phyloP scores from a whole-genome alignment of 2,888 invertebrate genomes.

The Rosalia funebris region DNA sequence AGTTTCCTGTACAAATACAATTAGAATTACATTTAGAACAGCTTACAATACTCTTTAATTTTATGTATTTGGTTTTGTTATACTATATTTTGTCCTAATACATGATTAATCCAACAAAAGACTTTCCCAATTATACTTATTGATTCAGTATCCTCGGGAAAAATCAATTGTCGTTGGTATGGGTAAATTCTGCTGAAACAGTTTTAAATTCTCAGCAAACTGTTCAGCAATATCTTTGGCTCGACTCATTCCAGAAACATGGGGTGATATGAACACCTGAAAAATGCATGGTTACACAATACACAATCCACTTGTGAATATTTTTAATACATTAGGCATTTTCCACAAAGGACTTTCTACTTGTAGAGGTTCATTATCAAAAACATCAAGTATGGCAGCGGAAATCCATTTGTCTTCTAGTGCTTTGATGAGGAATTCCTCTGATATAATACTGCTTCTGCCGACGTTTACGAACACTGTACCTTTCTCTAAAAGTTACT shows the following conservation, averaged over 20 bases:
- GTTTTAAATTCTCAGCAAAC: constrained; percentile 63
- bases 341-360: constrained; percentile 65
- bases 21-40: too few species aligned
- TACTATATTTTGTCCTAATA: too few species aligned
- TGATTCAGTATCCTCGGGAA: too few species aligned
- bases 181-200: constrained; percentile 58
- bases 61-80: too few species aligned
- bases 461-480: constrained; percentile 71
- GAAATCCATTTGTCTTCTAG: constrained; percentile 67
- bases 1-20: too few species aligned
- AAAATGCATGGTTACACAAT: constrained; percentile 27
- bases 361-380: constrained; percentile 67
- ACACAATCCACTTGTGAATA: too few species aligned
- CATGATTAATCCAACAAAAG: too few species aligned
- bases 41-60: too few species aligned
- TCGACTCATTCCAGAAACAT: constrained; percentile 62
- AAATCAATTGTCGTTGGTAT: constrained; percentile 58
- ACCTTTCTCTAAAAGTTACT: constrained; percentile 53
- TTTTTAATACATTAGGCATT: constrained; percentile 62
- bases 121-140: background rate
- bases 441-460: constrained; percentile 67
- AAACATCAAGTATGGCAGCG: constrained; percentile 69
- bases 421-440: constrained; percentile 66
- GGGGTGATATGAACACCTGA: constrained; percentile 57
- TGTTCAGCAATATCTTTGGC: constrained; percentile 63